Evolutionary conservation across 2,888 invertebrate genomes (phyloP).

Genomic region (Tetramorium bicarinatum): DNA sequence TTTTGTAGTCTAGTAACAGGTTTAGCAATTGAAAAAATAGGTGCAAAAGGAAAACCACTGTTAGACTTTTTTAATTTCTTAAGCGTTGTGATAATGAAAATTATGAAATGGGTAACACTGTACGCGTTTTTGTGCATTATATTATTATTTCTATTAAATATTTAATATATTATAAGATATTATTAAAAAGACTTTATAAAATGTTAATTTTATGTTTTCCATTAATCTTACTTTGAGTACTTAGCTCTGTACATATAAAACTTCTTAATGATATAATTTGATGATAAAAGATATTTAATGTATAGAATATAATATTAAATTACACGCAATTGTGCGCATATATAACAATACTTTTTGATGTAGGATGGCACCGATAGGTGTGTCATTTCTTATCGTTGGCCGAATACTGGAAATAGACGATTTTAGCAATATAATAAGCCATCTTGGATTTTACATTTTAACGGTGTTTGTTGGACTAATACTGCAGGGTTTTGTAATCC

Average conservation of each 20-base stretch:
- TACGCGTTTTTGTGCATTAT: constrained; percentile 80
- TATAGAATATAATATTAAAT: not conserved
- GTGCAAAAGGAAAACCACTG: constrained; percentile 91
- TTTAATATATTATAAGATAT: not conserved
- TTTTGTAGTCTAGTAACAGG: constrained; percentile 95
- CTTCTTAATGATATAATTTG: not conserved
- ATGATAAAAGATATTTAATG: not conserved
- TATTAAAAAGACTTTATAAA: not conserved
- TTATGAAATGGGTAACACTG: constrained; percentile 98
- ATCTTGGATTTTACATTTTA: constrained; percentile 96
- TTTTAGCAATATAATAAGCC: constrained; percentile 93
- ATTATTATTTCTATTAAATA: not conserved
- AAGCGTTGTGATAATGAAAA: constrained; percentile 97
- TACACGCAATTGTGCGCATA: not conserved
- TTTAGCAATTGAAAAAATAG: constrained; percentile 95
- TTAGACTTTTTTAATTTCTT: constrained; percentile 94
- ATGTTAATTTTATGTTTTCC: not conserved
- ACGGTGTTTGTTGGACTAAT: constrained; percentile 96
- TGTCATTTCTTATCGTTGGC: constrained; percentile 95
- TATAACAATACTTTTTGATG: not conserved
- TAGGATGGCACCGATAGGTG: constrained; percentile 95
- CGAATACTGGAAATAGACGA: constrained; percentile 96
- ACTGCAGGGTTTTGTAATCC: constrained; percentile 96
- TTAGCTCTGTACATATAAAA: not conserved
- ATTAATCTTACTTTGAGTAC: not conserved